Base-by-base conservation (phyloP, 2,113 vertebrate species). In the Hippocampus zosterae region DNA sequence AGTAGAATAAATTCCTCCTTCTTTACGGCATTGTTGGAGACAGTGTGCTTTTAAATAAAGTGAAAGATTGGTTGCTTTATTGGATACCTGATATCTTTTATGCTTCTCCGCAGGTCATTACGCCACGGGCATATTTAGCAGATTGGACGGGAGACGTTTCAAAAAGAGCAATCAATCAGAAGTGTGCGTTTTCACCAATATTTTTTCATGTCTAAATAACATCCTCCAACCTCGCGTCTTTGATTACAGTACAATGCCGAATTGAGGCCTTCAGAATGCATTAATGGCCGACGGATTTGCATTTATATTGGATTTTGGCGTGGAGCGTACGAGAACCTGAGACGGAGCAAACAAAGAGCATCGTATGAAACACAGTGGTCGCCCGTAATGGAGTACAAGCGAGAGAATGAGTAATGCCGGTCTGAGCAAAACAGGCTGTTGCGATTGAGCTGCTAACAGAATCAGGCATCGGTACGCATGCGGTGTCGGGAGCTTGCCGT, bases 301-400 rank as follows among this genome's bases (percentile, higher is more conserved):
- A 93, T 93, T 92, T 93, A 92, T 92, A 92, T 92, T 92, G 91
- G 87, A 88, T 92, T 90, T 90, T 84, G 57, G 57, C 15, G 27
- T 60, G 57, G 25, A 29, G 57, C 57, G 37, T 71, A 33, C 80
- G 52, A 84, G 82, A 87, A 89, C 81, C 82, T 81, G 85, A 88
- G 88, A 89, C 78, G 84, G 82, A 85, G 81, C 59, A 73, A 89
- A 92, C 89, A 93, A 90, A 71, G 75, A 67, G 78, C 88, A 82
- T 88, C 86, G 89, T 86, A 85, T 88, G 77, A 87, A 85, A 86
- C 86, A 88, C 71, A 83, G 81, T 82, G 72, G 68, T 33, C 86
- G 85, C 88, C 78, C 76, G 86, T 90, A 88, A 90, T 86, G 76
- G 82, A 84, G 82, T 70, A 85, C 85, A 83, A 85, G 84, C 70